These are phyloP conservation scores for Parauchenoglanis ngamensis DNA, from an alignment of 2,797 vertebrate species.

Conservation along the genomic window DNA sequence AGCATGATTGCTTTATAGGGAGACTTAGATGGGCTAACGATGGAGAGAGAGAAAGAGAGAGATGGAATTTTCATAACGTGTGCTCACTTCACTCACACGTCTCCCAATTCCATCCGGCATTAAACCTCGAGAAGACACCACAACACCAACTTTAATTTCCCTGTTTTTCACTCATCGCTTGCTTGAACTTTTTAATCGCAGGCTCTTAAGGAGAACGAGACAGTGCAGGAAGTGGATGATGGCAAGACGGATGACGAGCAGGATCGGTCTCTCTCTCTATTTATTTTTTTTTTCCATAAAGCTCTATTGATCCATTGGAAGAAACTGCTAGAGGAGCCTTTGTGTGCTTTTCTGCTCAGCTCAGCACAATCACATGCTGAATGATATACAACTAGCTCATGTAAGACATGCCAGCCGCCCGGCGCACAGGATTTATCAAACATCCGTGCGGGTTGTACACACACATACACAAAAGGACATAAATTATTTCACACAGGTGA, in stretches of 20 bases:
- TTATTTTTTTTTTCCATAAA: constrained; percentile 38
- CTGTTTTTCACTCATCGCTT: not conserved
- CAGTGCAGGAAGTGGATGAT: not conserved
- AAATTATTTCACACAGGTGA: constrained; percentile 39
- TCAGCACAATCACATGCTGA: constrained; percentile 46
- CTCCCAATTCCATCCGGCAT: not conserved
- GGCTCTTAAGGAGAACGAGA: not conserved
- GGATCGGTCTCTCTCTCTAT: constrained; percentile 19
- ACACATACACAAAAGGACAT: constrained; percentile 18
- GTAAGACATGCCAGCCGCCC: constrained; percentile 29
- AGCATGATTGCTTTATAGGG: constrained; percentile 34
- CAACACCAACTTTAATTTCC: not conserved
- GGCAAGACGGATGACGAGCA: constrained; percentile 31
- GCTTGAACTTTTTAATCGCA: not conserved
- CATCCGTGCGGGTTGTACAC: constrained; percentile 2
- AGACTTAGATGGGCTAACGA: constrained; percentile 35
- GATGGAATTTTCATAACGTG: not conserved
- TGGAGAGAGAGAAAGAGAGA: constrained; percentile 16
- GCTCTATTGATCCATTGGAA: constrained; percentile 43
- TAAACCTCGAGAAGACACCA: not conserved
- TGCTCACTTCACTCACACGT: not conserved
- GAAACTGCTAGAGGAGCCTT: constrained; percentile 44
- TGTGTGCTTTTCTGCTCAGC: constrained; percentile 31
- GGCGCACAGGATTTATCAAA: constrained; percentile 30
- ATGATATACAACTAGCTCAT: constrained; percentile 40